These are phyloP conservation scores for Aphelinus atriplicis DNA, from an alignment of 1,140 invertebrate genomes.

Conservation along the genomic window DNA sequence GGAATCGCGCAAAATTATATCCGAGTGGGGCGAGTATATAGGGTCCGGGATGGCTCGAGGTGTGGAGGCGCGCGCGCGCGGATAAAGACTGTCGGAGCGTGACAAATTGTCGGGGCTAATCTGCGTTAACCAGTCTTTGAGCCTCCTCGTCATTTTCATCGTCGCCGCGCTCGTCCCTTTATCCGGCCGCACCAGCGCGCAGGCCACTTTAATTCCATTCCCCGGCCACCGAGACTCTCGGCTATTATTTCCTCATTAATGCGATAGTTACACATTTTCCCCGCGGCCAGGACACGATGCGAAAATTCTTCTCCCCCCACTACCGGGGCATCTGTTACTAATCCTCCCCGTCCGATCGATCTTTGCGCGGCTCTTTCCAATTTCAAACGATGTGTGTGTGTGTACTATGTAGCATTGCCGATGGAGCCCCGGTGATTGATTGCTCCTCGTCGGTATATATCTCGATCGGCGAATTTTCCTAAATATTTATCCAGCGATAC, in stretches of 20 bases:
- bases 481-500: too few relatives aligned
- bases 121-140: constrained; percentile 62
- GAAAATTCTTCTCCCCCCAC: too few relatives aligned
- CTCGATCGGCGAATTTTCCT: too few relatives aligned
- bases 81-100: constrained; percentile 57
- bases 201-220: constrained; percentile 40
- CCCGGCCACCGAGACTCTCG: not conserved
- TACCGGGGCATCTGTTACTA: too few relatives aligned
- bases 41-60: constrained; percentile 31
- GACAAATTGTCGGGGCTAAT: constrained; percentile 62
- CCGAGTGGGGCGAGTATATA: not conserved
- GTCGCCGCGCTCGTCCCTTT: constrained; percentile 39
- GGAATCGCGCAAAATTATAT: not conserved
- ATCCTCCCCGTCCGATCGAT: too few relatives aligned
- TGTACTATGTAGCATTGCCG: too few relatives aligned
- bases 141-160: constrained; percentile 50
- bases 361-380: too few relatives aligned
- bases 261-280: not conserved
- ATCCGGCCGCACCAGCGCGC: constrained; percentile 41
- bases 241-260: constrained; percentile 11
- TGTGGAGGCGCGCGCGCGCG: not conserved
- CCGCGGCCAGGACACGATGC: too few relatives aligned
- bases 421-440: too few relatives aligned
- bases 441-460: too few relatives aligned
- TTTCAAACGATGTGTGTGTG: too few relatives aligned